Percentiles rank a stretch among this genome's conserved stretches.
phyloP scores from a whole-genome alignment of 2,797 vertebrate species.

The Intellagama lesueurii region DNA sequence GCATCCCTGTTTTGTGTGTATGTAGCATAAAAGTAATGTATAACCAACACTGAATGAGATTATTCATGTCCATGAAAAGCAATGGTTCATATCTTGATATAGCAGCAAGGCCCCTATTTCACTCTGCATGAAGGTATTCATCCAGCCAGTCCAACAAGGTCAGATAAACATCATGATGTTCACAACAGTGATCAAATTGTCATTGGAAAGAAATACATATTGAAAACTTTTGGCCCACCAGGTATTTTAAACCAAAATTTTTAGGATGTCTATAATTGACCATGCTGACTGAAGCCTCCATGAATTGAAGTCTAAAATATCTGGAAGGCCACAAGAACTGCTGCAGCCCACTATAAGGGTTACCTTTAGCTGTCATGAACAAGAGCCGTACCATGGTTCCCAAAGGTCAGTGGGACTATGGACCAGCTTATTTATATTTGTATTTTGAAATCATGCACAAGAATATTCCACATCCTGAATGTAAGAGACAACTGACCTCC shows the following conservation, averaged over 20 bases:
- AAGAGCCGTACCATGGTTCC: neutral
- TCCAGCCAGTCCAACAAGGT: neutral
- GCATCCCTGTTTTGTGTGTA: neutral
- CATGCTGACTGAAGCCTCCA: neutral
- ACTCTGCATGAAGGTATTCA: neutral
- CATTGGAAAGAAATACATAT: neutral
- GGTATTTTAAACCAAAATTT: neutral
- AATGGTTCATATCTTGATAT: neutral
- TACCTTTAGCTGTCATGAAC: neutral
- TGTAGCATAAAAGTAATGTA: neutral
- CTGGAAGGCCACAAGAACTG: neutral
- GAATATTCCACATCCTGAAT: neutral
- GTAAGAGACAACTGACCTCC: neutral
- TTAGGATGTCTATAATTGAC: neutral
- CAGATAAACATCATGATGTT: neutral
- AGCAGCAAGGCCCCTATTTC: neutral
- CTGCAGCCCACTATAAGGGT: neutral
- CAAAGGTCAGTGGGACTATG: neutral
- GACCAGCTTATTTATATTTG: neutral
- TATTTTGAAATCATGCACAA: neutral
- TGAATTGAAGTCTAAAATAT: neutral
- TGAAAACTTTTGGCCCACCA: neutral
- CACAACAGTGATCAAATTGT: neutral
- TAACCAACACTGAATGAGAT: neutral
- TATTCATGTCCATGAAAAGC: neutral